phyloP scores from a whole-genome alignment of 1,140 invertebrate genomes.

The Rhopalosiphum padi region DNA sequence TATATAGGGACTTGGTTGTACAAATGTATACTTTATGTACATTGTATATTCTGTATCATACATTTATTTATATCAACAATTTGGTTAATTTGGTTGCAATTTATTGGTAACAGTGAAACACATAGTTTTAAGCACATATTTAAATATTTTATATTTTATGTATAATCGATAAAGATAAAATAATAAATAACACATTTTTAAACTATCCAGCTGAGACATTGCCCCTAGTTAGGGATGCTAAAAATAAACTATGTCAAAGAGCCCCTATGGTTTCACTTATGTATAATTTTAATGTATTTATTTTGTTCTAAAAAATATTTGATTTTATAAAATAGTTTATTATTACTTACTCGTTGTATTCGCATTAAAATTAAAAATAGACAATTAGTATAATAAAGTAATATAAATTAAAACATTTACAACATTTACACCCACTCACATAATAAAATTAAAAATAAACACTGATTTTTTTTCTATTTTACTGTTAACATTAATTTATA shows the following conservation, averaged over 20 bases:
- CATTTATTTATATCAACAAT: no score
- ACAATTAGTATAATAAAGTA: neutral
- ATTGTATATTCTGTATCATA: no score
- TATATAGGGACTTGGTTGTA: no score
- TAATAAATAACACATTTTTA: neutral
- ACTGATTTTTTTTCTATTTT: neutral
- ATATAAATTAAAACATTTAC: no score
- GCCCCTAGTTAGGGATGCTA: neutral
- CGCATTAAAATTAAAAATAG: neutral
- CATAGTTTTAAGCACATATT: no score
- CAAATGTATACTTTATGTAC: no score
- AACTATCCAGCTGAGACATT: neutral
- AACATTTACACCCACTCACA: no score
- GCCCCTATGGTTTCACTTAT: neutral
- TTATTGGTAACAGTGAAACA: no score
- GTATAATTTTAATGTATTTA: neutral
- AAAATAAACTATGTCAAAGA: neutral
- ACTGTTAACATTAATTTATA: neutral
- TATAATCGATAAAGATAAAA: neutral
- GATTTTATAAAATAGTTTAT: neutral
- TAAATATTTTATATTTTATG: neutral
- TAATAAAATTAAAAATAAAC: neutral
- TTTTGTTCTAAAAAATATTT: neutral
- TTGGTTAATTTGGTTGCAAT: no score
- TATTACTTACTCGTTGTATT: neutral